A percentile compares a stretch with the other conserved stretches of the same genome.
Evolutionary conservation across 2,888 invertebrate species (phyloP).

Genomic region (Byasa hedistus): DNA sequence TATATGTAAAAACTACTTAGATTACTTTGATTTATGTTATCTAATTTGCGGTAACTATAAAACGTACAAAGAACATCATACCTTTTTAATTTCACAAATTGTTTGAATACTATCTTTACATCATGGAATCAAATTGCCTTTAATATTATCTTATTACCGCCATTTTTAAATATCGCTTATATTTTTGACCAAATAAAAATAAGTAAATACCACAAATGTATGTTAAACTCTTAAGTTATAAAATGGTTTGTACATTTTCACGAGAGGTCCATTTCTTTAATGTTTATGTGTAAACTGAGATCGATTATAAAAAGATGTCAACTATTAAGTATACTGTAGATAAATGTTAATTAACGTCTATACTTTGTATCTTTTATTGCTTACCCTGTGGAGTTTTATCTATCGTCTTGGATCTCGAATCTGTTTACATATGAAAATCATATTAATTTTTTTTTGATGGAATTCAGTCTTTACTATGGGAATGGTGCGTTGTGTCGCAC

Average conservation of each 20-base stretch:
- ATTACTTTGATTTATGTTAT: too few species aligned
- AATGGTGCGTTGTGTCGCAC: slow-evolving; percentile 32
- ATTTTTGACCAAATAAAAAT: too few species aligned
- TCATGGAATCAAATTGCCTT: too few species aligned
- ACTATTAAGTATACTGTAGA: slow-evolving; percentile 37
- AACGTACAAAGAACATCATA: too few species aligned
- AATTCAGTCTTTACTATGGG: slow-evolving; percentile 42
- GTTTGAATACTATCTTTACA: too few species aligned
- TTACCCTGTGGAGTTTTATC: slow-evolving; percentile 49
- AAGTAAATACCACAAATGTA: too few species aligned
- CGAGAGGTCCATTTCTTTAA: background rate
- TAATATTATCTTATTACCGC: too few species aligned
- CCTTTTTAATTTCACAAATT: too few species aligned
- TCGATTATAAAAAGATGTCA: slow-evolving; percentile 38
- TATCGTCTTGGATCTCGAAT: slow-evolving; percentile 38
- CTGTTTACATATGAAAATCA: slow-evolving; percentile 43
- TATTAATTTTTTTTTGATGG: slow-evolving; percentile 39
- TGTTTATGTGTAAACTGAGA: slow-evolving; percentile 26
- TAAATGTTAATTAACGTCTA: slow-evolving; percentile 43
- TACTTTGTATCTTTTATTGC: slow-evolving; percentile 47
- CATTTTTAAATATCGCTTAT: too few species aligned
- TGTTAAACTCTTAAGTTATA: background rate
- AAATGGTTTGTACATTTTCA: background rate
- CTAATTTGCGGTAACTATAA: too few species aligned
- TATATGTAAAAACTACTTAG: too few species aligned